Base-by-base conservation (phyloP, 2,888 invertebrate genomes). In the Octonoba sinensis region DNA sequence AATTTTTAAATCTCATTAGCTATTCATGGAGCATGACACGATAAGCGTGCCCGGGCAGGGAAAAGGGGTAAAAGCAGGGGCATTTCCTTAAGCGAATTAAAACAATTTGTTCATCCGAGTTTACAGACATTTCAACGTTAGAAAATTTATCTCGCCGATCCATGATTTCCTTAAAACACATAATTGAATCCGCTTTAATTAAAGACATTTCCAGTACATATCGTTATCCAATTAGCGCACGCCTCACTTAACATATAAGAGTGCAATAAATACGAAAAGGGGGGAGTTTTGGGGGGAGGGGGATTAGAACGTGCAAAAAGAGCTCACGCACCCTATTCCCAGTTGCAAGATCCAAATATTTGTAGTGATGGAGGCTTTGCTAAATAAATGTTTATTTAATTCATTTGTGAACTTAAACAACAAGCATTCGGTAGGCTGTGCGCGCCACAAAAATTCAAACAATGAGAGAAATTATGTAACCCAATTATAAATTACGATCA, bases 361-460 rank as follows among this genome's bases (percentile, higher is more conserved):
- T 81, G 73, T 77, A 77, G 71, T 77, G 77, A 77, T 65, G 71
- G 75, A 75, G 67, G 72, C 60, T 57, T 67, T 73, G 73, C 73
- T 73, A 81, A 81, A 81, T 81, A 81, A 81, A 81, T 81, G 79
- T 81, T 81, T 81, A 81, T 81, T 81, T 81, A 81, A 81, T 81
- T 81, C 79, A 81, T 81, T 81, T 81, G 73, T 49, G 56, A 59
- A 67, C 79, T 81, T 81, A 81, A 81, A 81, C 79, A 81, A 81
- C 79, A 81, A 81, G 79, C 69, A 81, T 73, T 81, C 67, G 54
- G 49, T 69, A 73, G 60, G 44, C 20, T 56, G 69, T 69, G 62
- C 62, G 36, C 36, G 20, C 67, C 69, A 72, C 79, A 73, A 81
- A 81, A 81, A 81, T 81, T 81, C 79, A 81, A 81, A 81, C 79